These are phyloP conservation scores for Sialia sialis DNA, from an alignment of 2,113 vertebrate species.

Conservation along the genomic window DNA sequence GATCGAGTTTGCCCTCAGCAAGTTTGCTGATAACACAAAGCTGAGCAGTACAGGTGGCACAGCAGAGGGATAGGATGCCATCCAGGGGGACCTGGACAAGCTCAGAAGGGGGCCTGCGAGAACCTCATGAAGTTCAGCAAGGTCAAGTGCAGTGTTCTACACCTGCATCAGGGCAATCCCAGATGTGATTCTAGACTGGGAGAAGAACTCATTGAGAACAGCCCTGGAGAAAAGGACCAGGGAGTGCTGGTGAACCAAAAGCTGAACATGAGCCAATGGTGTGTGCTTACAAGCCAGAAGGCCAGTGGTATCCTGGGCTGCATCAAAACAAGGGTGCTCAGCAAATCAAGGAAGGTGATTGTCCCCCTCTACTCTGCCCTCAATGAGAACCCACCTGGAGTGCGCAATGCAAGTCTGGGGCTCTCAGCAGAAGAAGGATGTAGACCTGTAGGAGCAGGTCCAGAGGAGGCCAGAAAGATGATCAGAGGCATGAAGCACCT, in stretches of 20 bases:
- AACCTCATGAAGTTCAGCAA: not conserved
- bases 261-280: not conserved
- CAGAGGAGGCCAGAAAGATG: not conserved
- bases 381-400: not conserved
- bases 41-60: not conserved
- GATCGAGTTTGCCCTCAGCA: fast-evolving
- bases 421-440: not conserved
- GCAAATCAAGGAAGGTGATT: not conserved
- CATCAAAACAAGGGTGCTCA: not conserved
- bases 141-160: not conserved
- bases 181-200: not conserved
- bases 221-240: not conserved
- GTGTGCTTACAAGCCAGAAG: not conserved
- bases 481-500: not conserved
- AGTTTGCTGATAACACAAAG: not conserved
- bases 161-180: not conserved
- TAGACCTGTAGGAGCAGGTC: not conserved
- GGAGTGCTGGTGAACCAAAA: not conserved
- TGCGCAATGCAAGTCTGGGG: not conserved
- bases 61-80: not conserved
- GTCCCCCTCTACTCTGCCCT: not conserved
- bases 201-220: not conserved
- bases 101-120: not conserved
- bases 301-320: fast-evolving
- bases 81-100: not conserved